phyloP scores from a whole-genome alignment of 1,140 invertebrate species.

The Heliconius hewitsoni region DNA sequence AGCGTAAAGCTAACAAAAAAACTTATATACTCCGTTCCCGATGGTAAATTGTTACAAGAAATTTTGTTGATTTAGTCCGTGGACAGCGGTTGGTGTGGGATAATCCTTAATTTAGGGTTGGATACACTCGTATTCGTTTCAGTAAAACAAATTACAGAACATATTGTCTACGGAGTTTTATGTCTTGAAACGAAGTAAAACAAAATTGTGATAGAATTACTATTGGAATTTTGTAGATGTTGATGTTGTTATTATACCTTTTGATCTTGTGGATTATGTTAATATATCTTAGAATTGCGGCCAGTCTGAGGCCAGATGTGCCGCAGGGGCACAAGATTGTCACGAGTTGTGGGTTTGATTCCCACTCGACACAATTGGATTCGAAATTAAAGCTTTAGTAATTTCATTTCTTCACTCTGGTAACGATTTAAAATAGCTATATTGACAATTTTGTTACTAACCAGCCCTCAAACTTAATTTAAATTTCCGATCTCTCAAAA shows the following conservation, averaged over 20 bases:
- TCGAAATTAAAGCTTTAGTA: too few relatives aligned
- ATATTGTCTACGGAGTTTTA: neutral
- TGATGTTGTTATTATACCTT: neutral
- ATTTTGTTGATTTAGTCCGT: neutral
- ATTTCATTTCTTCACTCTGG: too few relatives aligned
- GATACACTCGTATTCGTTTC: neutral
- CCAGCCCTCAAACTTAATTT: too few relatives aligned
- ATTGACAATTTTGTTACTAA: too few relatives aligned
- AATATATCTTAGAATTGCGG: neutral
- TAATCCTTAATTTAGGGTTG: conserved; percentile 9
- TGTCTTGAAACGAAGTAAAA: neutral
- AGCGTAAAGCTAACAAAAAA: too few relatives aligned
- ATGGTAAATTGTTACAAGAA: neutral
- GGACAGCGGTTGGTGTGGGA: neutral
- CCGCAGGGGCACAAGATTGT: too few relatives aligned
- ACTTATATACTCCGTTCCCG: neutral
- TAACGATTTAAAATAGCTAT: too few relatives aligned
- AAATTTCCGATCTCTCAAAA: too few relatives aligned
- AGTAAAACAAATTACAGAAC: conserved; percentile 7
- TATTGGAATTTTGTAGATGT: neutral
- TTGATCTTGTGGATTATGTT: neutral
- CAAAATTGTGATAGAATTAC: neutral
- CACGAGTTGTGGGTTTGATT: too few relatives aligned
- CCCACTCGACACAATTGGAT: too few relatives aligned
- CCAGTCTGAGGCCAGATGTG: too few relatives aligned